A percentile compares a stretch with the other conserved stretches of the same genome.
Evolutionary conservation across 2,797 vertebrate genomes (phyloP).

Genomic region (Malurus splendens): DNA sequence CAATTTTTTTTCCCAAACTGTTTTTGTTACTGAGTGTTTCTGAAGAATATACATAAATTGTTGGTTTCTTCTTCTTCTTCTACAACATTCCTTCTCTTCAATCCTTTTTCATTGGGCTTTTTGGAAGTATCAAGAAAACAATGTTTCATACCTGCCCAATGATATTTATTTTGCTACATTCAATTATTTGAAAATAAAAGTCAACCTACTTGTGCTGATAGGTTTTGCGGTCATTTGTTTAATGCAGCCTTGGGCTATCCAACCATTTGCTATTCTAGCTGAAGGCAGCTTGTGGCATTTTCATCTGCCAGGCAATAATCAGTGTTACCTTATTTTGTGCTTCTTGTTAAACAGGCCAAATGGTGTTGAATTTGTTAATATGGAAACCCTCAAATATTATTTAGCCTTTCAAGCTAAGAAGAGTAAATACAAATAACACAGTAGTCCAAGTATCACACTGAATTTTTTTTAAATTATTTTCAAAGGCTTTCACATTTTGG

Average conservation of each 20-base stretch:
- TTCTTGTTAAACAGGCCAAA: not conserved
- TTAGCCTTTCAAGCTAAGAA: not conserved
- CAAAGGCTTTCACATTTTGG: not conserved
- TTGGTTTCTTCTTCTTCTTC: not conserved
- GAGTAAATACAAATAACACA: not conserved
- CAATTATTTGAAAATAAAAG: not conserved
- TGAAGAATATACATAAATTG: not conserved
- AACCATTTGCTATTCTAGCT: conserved; percentile 17
- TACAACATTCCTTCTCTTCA: not conserved
- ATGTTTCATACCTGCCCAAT: not conserved
- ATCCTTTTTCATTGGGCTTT: not conserved
- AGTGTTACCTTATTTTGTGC: not conserved
- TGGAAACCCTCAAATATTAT: not conserved
- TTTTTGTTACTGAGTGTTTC: not conserved
- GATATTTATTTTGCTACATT: not conserved
- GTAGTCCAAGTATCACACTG: not conserved
- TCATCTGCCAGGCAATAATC: conserved; percentile 12
- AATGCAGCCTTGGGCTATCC: not conserved
- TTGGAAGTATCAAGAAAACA: not conserved
- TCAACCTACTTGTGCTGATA: not conserved
- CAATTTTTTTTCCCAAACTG: not conserved
- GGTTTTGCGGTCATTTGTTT: conserved; percentile 35
- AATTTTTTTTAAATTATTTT: not conserved
- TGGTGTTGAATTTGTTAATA: not conserved
- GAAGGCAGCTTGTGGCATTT: conserved; percentile 32